A percentile compares a stretch with the other conserved stretches of the same genome.
These are phyloP conservation scores for Potamilus streckersoni DNA, from an alignment of 1,140 invertebrate genomes.

Conservation along the genomic window DNA sequence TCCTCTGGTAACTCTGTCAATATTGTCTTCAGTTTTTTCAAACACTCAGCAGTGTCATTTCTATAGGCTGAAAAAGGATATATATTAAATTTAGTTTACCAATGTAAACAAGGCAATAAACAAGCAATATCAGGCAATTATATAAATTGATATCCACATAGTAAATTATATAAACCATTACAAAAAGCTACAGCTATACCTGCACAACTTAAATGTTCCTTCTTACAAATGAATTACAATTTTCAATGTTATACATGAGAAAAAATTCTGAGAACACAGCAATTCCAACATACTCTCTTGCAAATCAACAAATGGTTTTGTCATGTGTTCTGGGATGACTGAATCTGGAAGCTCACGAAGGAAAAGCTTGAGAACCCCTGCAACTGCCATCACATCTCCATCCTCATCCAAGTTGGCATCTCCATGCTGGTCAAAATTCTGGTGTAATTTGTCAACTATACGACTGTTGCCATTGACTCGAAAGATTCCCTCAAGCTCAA, in stretches of 20 bases:
- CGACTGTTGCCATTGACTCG: constrained; percentile 65
- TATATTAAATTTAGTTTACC: neutral
- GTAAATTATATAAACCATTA: no score
- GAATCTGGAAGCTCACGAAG: constrained; percentile 68
- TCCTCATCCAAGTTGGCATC: constrained; percentile 67
- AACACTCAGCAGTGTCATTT: constrained; percentile 32
- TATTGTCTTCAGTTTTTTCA: constrained; percentile 38
- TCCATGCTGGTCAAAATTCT: constrained; percentile 63
- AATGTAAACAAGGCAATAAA: neutral
- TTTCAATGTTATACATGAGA: no score
- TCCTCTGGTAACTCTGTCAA: constrained; percentile 57
- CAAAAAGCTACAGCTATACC: no score
- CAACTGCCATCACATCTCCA: constrained; percentile 65
- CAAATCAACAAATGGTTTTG: constrained; percentile 56
- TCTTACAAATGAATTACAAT: no score
- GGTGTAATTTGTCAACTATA: constrained; percentile 65
- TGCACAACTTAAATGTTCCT: no score
- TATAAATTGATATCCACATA: neutral
- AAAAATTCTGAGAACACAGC: neutral
- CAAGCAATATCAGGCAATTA: neutral
- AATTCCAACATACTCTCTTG: constrained; percentile 47
- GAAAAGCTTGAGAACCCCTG: constrained; percentile 67
- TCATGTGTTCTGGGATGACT: constrained; percentile 62
- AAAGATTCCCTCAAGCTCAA: constrained; percentile 67
- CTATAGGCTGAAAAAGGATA: constrained; percentile 31